These are phyloP conservation scores for Fragum whitleyi DNA, from an alignment of 2,888 invertebrate species.

Conservation along the genomic window DNA sequence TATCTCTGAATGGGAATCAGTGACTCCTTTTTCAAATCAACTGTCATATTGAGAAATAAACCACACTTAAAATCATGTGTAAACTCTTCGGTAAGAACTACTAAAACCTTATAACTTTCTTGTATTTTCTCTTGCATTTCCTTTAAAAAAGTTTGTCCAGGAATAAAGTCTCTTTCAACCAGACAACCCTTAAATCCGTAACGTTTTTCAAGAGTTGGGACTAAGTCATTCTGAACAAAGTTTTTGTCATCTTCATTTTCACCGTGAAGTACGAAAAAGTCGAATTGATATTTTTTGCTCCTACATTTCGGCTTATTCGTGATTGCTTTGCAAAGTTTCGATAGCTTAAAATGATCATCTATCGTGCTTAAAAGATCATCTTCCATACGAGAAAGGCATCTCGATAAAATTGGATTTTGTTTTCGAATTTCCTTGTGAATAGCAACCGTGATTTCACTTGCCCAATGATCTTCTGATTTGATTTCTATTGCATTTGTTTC, in stretches of 20 bases:
- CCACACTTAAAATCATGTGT: background rate
- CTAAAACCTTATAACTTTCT: background rate
- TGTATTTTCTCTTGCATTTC: background rate
- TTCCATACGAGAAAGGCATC: background rate
- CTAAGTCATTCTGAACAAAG: background rate
- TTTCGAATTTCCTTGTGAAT: background rate
- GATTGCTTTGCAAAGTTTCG: background rate
- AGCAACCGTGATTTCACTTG: background rate
- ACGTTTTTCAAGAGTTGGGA: background rate
- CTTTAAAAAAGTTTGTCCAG: background rate
- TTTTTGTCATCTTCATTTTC: conserved; percentile 19
- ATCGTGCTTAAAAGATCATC: background rate
- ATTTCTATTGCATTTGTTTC: background rate
- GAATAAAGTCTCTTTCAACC: background rate
- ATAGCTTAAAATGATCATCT: background rate
- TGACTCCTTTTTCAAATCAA: background rate
- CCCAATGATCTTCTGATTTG: background rate
- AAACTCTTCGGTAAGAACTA: background rate
- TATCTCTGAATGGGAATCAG: background rate
- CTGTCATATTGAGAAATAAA: background rate
- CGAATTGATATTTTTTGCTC: conserved; percentile 8
- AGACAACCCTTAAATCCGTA: conserved; percentile 2
- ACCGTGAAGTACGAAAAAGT: conserved; percentile 25
- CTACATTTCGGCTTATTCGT: background rate
- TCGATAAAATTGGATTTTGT: background rate